A percentile compares a stretch with the other conserved stretches of the same genome.
These are phyloP conservation scores for Ladona fulva DNA, from an alignment of 1,140 invertebrate genomes.

Conservation along the genomic window DNA sequence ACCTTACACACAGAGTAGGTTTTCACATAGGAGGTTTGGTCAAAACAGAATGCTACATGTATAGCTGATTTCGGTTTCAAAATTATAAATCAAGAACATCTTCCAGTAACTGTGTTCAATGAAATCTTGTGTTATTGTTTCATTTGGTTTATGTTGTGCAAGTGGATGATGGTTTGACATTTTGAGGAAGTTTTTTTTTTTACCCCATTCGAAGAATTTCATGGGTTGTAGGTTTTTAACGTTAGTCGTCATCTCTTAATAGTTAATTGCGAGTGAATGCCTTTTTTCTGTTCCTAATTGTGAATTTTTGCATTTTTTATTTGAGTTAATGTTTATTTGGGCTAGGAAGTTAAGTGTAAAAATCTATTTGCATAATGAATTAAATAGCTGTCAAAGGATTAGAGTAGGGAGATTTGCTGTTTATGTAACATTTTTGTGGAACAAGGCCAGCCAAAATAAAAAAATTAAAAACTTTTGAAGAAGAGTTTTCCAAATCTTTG, in stretches of 20 bases:
- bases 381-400: background rate
- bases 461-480: background rate
- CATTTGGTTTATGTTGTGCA: background rate
- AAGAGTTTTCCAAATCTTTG: background rate
- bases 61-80: too few relatives aligned
- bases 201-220: background rate
- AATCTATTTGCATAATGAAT: background rate
- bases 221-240: background rate
- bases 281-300: background rate
- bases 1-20: background rate
- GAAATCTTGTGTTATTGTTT: background rate
- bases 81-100: too few relatives aligned
- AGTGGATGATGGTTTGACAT: background rate
- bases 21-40: too few relatives aligned
- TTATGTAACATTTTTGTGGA: background rate
- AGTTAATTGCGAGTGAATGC: background rate
- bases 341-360: background rate
- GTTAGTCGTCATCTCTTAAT: background rate
- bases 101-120: too few relatives aligned
- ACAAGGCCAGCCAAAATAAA: background rate
- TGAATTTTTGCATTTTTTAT: too few relatives aligned
- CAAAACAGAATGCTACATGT: too few relatives aligned
- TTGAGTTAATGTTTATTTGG: conserved; percentile 5
- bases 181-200: too few relatives aligned
- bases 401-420: background rate